Evolutionary conservation across 2,888 invertebrate species (phyloP).

Genomic region (Leucozona laternaria): DNA sequence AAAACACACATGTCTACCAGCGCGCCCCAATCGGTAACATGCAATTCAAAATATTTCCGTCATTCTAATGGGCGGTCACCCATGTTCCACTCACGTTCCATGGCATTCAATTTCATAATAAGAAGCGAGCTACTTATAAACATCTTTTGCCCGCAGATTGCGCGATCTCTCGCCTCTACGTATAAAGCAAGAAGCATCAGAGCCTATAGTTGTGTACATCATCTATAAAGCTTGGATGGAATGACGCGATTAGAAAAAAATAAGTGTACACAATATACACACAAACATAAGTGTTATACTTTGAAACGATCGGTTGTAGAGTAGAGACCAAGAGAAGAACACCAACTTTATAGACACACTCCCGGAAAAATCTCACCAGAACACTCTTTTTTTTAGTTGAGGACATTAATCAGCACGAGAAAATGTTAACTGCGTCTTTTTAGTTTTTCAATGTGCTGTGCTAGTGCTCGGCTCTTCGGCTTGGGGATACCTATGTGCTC

Average conservation of each 20-base stretch:
- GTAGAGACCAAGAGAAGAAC: not conserved
- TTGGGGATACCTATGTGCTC: not conserved
- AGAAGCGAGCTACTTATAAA: slow-evolving; percentile 63
- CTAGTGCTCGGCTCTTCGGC: not conserved
- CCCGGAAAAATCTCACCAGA: slow-evolving; percentile 57
- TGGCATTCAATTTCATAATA: slow-evolving; percentile 69
- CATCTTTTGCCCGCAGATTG: slow-evolving; percentile 18
- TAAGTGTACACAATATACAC: not conserved
- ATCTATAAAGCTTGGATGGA: slow-evolving; percentile 41
- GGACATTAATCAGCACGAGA: slow-evolving; percentile 74
- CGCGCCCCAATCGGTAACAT: slow-evolving; percentile 56
- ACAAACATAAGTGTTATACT: not conserved
- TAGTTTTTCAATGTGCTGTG: not conserved
- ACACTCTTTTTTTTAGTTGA: slow-evolving; percentile 40
- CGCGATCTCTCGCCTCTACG: not conserved
- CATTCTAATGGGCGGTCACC: slow-evolving; percentile 76
- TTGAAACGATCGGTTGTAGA: not conserved
- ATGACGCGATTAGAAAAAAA: slow-evolving; percentile 27
- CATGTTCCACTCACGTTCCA: slow-evolving; percentile 71
- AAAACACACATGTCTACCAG: slow-evolving; percentile 31
- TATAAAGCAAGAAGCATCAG: too few species aligned
- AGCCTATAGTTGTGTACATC: slow-evolving; percentile 70
- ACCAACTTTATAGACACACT: slow-evolving; percentile 43
- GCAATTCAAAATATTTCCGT: slow-evolving; percentile 75
- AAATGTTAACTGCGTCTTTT: slow-evolving; percentile 50